Evolutionary conservation across 30 jellyfish, hydroid and myxozoan species (phyloP).

Genomic region (Phacellophora camtschatica): DNA sequence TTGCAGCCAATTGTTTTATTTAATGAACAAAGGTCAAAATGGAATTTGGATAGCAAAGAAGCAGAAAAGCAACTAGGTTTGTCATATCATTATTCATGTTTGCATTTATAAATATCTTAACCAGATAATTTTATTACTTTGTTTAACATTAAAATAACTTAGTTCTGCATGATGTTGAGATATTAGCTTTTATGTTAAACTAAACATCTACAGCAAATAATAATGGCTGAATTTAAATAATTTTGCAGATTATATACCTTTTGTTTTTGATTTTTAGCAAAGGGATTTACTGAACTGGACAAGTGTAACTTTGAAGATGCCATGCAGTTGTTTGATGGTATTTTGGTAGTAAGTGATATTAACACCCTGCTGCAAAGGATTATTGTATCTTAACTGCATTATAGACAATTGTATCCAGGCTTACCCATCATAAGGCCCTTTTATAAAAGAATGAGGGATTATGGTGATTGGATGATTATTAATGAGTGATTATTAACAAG

Average conservation of each 20-base stretch:
- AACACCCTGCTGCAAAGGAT: no score
- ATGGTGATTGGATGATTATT: no score
- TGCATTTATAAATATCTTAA: not conserved
- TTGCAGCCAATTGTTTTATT: constrained; percentile 57
- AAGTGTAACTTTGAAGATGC: constrained; percentile 80
- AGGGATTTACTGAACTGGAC: constrained; percentile 74
- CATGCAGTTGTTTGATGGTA: constrained; percentile 62
- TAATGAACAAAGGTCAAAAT: constrained; percentile 57
- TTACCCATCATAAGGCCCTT: not conserved
- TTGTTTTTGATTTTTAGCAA: constrained; percentile 45
- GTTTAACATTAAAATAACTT: no score
- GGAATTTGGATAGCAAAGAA: constrained; percentile 14
- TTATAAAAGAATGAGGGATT: no score
- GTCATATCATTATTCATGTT: not conserved
- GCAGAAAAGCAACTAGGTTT: constrained; percentile 39
- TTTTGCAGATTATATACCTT: no score
- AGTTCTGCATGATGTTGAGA: no score
- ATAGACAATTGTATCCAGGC: not conserved
- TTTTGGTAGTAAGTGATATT: constrained; percentile 62
- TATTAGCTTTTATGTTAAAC: no score
- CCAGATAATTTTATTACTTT: no score
- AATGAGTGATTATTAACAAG: no score
- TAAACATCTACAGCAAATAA: no score
- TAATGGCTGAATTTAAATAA: no score
- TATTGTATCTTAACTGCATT: not conserved